These are phyloP conservation scores for Bombus confusus DNA, from an alignment of 1,140 invertebrate species.

Conservation along the genomic window DNA sequence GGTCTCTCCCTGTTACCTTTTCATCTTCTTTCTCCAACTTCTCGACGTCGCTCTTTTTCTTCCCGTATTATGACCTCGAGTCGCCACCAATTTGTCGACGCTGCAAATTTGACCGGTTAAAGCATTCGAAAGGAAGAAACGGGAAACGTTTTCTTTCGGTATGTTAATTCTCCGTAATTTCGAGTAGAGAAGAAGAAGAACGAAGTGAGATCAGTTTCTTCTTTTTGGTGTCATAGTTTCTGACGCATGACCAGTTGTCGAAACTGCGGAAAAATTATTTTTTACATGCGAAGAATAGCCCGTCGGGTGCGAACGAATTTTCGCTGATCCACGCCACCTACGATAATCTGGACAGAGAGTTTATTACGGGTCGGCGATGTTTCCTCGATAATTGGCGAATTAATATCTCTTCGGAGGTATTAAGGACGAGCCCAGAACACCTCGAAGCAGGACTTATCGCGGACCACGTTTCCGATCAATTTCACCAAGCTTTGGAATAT, in stretches of 20 bases:
- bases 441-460: slow-evolving; percentile 28
- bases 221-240: background rate
- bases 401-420: slow-evolving; percentile 26
- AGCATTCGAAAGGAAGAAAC: background rate
- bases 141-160: background rate
- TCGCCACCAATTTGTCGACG: background rate
- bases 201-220: background rate
- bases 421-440: background rate
- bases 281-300: background rate
- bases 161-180: background rate
- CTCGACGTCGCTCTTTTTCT: background rate
- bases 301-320: background rate
- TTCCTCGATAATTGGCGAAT: slow-evolving; percentile 32
- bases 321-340: background rate
- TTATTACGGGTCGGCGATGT: slow-evolving; percentile 11
- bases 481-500: background rate
- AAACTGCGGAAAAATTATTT: background rate
- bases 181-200: background rate
- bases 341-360: slow-evolving; percentile 31
- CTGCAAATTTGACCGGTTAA: background rate
- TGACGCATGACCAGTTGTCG: no score
- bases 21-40: background rate
- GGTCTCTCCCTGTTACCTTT: background rate
- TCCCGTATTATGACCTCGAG: background rate
- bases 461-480: background rate